Base-by-base conservation (phyloP, 1,140 invertebrate species). In the Eupeodes corollae region DNA sequence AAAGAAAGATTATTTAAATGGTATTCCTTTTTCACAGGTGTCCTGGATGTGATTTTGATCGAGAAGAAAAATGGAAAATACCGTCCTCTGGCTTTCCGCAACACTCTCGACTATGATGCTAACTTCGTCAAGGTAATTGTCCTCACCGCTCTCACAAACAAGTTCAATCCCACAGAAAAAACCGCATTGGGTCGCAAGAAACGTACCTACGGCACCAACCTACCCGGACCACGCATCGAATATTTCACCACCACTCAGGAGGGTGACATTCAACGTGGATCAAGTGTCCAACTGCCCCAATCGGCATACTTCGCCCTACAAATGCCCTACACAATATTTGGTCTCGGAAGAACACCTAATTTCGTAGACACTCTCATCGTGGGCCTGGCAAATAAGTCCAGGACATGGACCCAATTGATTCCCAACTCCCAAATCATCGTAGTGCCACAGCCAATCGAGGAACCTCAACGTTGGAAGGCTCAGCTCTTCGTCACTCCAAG, bases 401-500 rank as follows among this genome's bases (percentile, higher is more conserved):
- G 79, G 52, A 79, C 80, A 42, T 97, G 89, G 84, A 84, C 84
- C 1, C 91, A 95, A 68, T 86, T 98, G 32, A 98, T 99, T 61
- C 95, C 89, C 31, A 99, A 97, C 67, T 97, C 94, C 1, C 94
- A 98, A 70, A 87, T 99, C 67, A 85, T 98, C 15, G 83, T 98
- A 1, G 90, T 98, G 50, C 95, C 95, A 5, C 81, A 82, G 63
- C 91, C 92, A 8, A 74, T 81, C 3, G 70, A 79, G 50, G 73
- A 88, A 40, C 84, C 90, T 6, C 76, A 72, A 8, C 77, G 79
- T 59, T 99, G 96, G 96, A 84, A 83, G 53, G 89, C 83, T 16
- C 89, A 94, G 63, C 70, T 99, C 6, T 99, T 96, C 74, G 86
- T 98, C 0, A 98, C 94, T 0, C 94, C 95, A 1, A 95, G 90